phyloP scores from a whole-genome alignment of 53 echinoderm and acorn worm genomes.

The Glandiceps talaboti region DNA sequence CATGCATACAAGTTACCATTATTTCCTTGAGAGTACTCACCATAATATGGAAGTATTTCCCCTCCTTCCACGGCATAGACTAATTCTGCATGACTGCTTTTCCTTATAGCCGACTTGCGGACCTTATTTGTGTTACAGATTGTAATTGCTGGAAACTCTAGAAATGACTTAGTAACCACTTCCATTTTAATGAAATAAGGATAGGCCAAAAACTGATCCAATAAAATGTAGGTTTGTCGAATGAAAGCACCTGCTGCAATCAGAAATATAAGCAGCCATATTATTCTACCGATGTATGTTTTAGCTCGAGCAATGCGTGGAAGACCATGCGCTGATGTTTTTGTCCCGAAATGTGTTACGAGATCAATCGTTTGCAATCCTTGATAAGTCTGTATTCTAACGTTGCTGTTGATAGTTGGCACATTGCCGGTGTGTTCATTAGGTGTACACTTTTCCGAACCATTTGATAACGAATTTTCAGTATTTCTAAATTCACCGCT shows the following conservation, averaged over 20 bases:
- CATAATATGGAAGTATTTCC: background rate
- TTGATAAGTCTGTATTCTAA: too few species aligned
- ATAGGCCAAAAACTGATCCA: background rate
- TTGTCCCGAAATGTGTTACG: background rate
- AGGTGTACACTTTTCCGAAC: too few species aligned
- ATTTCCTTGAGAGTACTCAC: too few species aligned
- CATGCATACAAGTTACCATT: too few species aligned
- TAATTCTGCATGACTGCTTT: background rate
- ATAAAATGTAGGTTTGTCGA: background rate
- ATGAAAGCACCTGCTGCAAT: background rate
- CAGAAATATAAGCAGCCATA: background rate
- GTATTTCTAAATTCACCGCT: too few species aligned
- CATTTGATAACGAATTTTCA: too few species aligned
- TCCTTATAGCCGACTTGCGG: background rate
- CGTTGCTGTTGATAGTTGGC: too few species aligned
- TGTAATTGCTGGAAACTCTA: constrained; percentile 1
- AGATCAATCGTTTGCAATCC: too few species aligned
- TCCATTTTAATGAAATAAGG: background rate
- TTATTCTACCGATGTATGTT: background rate
- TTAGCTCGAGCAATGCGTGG: background rate
- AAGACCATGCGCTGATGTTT: background rate
- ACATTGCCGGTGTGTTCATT: too few species aligned
- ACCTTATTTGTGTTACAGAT: constrained; percentile 6
- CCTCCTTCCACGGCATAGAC: background rate
- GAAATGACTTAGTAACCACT: background rate